These are phyloP conservation scores for Siderastrea siderea DNA, from an alignment of 92 coral and sea anemone genomes.

Conservation along the genomic window DNA sequence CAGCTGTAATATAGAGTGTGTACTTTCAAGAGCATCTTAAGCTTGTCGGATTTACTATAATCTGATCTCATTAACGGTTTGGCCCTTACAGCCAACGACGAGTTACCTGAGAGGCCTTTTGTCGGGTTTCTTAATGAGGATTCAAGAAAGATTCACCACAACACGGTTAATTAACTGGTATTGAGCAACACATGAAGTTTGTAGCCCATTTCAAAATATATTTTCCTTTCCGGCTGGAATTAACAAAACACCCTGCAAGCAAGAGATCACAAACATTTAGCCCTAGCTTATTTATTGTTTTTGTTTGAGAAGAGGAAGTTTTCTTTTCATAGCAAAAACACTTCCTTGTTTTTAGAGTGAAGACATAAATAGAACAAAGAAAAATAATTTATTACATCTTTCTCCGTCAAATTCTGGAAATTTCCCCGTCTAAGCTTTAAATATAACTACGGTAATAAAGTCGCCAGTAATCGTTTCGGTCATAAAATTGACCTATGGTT, in stretches of 20 bases:
- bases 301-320: not conserved
- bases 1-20: not conserved
- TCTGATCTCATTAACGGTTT: conserved; percentile 10
- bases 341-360: not conserved
- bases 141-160: not conserved
- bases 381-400: no score
- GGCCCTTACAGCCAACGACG: conserved; percentile 23
- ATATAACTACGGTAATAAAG: no score
- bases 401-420: no score
- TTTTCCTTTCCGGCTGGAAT: not conserved
- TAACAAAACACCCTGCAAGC: not conserved
- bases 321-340: not conserved
- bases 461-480: no score
- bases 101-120: conserved; percentile 14
- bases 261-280: not conserved
- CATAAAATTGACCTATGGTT: no score
- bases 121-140: not conserved
- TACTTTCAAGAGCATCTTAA: not conserved
- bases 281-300: conserved; percentile 1
- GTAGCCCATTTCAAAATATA: not conserved
- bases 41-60: not conserved
- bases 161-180: not conserved
- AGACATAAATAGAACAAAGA: conserved; percentile 7
- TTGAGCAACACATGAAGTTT: not conserved
- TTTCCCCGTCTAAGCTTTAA: no score